Evolutionary conservation across 2,888 invertebrate genomes (phyloP), one percentile per base, ranked within the genome.

Genomic region (Onchidella celtica): DNA sequence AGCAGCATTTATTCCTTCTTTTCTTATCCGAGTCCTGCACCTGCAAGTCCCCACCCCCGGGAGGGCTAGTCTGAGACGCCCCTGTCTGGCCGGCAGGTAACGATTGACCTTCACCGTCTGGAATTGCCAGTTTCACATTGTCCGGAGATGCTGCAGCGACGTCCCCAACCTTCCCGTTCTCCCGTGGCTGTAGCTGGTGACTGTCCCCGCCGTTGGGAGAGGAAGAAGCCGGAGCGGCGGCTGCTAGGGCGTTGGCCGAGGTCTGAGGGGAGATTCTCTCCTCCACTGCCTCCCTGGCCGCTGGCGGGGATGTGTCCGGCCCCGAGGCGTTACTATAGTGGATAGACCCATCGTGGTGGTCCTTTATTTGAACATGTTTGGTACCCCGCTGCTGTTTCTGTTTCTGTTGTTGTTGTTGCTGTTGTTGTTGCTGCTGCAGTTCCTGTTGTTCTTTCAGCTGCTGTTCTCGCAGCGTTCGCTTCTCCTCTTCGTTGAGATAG

Each of bases 401-500:
- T 36, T 81, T 75, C 61, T 65, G 68, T 27, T 78, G 73, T 40
- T 85, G 74, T 38, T 78, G 74, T 36, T 79, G 73, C 32, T 76
- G 77, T 27, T 70, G 65, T 27, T 57, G 72, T 38, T 55, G 81
- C 38, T 83, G 78, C 36, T 55, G 81, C 38, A 82, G 78, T 47
- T 69, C 63, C 29, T 78, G 73, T 40, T 84, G 74, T 38, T 78
- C 69, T 36, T 75, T 68, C 38, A 72, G 77, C 47, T 57, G 72
- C 21, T 81, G 77, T 38, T 82, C 63, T 66, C 65, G 75, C 11
- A 78, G 66, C 11, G 72, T 63, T 14, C 75, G 68, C 79, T 86
- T 85, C 79, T 88, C 88, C 32, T 88, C 87, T 59, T 91, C 89
- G 74, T 87, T 87, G 40, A 92, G 87, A 76, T 89, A 86, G 79